A percentile compares a stretch with the other conserved stretches of the same genome.
Evolutionary conservation across 2,888 invertebrate species (phyloP).

Genomic region (Eupsilia transversa): DNA sequence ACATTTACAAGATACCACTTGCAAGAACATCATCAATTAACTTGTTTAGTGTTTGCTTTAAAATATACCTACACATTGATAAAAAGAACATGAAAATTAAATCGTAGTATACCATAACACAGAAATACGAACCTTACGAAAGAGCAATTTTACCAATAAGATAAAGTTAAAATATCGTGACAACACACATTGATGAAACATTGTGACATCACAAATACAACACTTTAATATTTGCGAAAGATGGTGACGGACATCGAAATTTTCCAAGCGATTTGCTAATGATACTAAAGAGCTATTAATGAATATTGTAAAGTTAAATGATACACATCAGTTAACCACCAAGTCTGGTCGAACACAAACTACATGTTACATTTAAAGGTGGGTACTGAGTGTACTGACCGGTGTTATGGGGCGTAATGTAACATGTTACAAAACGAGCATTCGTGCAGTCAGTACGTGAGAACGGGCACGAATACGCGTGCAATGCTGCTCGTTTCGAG

Average conservation of each 20-base stretch:
- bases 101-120: conserved; percentile 11
- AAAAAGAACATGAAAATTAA: conserved; percentile 16
- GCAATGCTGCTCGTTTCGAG: no score
- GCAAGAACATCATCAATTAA: conserved; percentile 20
- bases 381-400: no score
- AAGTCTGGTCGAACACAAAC: conserved; percentile 30
- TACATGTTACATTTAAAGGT: conserved; percentile 30
- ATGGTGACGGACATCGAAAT: conserved; percentile 18
- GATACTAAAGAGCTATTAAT: conserved; percentile 30
- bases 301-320: conserved; percentile 31
- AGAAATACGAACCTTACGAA: conserved; percentile 24
- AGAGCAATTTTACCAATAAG: conserved; percentile 10
- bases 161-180: conserved; percentile 1
- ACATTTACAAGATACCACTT: conserved; percentile 5
- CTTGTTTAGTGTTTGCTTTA: background rate
- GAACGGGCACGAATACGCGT: no score
- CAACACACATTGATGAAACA: conserved; percentile 22
- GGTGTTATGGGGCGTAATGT: no score
- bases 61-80: conserved; percentile 5
- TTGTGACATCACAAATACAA: conserved; percentile 34
- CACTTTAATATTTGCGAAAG: conserved; percentile 22
- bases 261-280: conserved; percentile 37
- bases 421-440: no score
- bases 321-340: conserved; percentile 20
- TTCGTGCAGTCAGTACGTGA: no score